These are phyloP conservation scores for Thymelicus sylvestris DNA, from an alignment of 2,888 invertebrate genomes.

Conservation along the genomic window DNA sequence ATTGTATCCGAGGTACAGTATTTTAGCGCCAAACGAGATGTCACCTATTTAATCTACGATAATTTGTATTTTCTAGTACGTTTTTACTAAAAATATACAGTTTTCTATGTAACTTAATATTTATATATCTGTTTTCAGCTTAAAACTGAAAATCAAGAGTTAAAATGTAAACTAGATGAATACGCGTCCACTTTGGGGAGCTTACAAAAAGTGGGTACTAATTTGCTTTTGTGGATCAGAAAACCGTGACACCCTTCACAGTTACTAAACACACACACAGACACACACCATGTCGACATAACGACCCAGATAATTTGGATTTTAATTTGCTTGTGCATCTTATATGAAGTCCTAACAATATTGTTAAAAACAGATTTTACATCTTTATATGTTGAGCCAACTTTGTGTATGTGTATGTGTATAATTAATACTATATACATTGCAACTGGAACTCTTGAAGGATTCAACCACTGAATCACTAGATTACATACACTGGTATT, in stretches of 20 bases:
- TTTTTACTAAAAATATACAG: neutral
- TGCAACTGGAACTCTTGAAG: too few relatives aligned
- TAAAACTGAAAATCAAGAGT: conserved; percentile 63
- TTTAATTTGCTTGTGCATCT: too few relatives aligned
- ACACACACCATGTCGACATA: neutral
- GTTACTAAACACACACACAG: neutral
- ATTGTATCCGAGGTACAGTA: conserved; percentile 61
- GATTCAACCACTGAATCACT: too few relatives aligned
- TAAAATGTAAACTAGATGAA: conserved; percentile 65
- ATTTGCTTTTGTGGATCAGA: neutral
- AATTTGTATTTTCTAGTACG: neutral
- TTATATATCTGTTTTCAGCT: conserved; percentile 56
- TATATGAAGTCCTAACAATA: too few relatives aligned
- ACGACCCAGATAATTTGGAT: too few relatives aligned
- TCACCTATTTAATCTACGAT: conserved; percentile 17
- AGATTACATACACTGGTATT: too few relatives aligned
- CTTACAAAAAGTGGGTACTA: conserved; percentile 69
- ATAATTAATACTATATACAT: too few relatives aligned
- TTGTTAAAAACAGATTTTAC: too few relatives aligned
- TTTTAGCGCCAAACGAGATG: conserved; percentile 70
- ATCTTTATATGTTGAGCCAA: too few relatives aligned
- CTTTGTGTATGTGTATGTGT: too few relatives aligned
- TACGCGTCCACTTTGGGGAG: conserved; percentile 56
- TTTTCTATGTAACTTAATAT: neutral
- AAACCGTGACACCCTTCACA: too few relatives aligned